Conservation (phyloP, 2,797 vertebrate species). For the Cyprinella venusta region DNA sequence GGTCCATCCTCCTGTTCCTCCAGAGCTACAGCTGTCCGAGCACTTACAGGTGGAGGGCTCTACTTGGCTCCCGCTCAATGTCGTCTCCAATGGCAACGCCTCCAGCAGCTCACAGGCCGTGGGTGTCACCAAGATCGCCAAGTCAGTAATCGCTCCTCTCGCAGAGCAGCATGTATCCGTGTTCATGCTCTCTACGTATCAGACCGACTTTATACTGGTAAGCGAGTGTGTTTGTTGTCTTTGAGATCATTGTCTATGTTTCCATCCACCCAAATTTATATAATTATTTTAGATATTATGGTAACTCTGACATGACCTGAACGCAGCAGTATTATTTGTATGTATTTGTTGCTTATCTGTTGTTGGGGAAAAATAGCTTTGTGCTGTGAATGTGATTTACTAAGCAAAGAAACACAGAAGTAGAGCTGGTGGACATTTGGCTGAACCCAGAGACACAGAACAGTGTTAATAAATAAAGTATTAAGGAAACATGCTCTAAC, state of each 20-base stretch:
- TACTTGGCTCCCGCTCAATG: constrained; percentile 93
- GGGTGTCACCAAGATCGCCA: constrained; percentile 95
- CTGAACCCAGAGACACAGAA: neutral
- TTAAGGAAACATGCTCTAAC: neutral
- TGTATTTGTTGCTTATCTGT: neutral
- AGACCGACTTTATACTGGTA: constrained; percentile 97
- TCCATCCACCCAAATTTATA: neutral
- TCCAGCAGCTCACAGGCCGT: constrained; percentile 87
- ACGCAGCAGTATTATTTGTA: neutral
- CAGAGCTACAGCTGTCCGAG: constrained; percentile 90
- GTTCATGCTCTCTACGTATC: constrained; percentile 97
- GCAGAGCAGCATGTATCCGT: constrained; percentile 96
- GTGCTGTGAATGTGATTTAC: neutral
- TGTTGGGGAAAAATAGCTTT: neutral
- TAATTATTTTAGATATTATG: neutral
- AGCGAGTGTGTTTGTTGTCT: constrained; percentile 55
- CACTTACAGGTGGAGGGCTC: constrained; percentile 90
- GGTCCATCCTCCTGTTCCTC: neutral
- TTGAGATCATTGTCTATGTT: neutral
- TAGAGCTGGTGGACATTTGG: neutral
- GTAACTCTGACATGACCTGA: neutral
- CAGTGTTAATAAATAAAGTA: constrained; percentile 23
- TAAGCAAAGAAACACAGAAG: neutral
- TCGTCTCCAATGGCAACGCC: constrained; percentile 86
- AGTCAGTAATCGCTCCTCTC: constrained; percentile 91